Evolutionary conservation across 2,113 vertebrate species (phyloP).

Genomic region (Baryphthengus martii): DNA sequence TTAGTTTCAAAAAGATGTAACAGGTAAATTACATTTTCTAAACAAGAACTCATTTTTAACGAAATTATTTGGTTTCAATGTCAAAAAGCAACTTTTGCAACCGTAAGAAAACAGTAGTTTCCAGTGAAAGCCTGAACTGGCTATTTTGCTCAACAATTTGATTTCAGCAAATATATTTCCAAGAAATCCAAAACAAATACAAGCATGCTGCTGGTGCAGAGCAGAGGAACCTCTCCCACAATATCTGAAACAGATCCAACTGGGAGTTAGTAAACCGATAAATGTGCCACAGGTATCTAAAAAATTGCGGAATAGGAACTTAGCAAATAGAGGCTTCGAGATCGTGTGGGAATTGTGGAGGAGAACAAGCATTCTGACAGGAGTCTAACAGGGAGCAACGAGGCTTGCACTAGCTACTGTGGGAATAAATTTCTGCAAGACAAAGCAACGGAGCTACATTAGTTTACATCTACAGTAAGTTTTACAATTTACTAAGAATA

Average conservation of each 20-base stretch:
- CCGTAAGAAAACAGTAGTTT: not conserved
- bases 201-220: not conserved
- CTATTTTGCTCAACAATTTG: not conserved
- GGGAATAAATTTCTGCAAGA: not conserved
- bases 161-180: not conserved
- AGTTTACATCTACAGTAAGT: not conserved
- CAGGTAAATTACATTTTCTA: not conserved
- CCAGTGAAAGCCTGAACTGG: not conserved
- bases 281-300: not conserved
- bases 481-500: not conserved
- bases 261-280: not conserved
- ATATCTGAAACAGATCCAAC: not conserved
- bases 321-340: not conserved
- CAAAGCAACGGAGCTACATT: not conserved
- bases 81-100: not conserved
- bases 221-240: not conserved
- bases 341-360: not conserved
- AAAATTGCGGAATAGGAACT: not conserved
- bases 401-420: not conserved
- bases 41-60: not conserved
- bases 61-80: not conserved
- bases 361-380: fast-evolving
- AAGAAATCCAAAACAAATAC: not conserved
- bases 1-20: not conserved
- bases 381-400: not conserved